Base-by-base conservation (phyloP, 2,888 invertebrate species). In the Caenorhabditis afra region DNA sequence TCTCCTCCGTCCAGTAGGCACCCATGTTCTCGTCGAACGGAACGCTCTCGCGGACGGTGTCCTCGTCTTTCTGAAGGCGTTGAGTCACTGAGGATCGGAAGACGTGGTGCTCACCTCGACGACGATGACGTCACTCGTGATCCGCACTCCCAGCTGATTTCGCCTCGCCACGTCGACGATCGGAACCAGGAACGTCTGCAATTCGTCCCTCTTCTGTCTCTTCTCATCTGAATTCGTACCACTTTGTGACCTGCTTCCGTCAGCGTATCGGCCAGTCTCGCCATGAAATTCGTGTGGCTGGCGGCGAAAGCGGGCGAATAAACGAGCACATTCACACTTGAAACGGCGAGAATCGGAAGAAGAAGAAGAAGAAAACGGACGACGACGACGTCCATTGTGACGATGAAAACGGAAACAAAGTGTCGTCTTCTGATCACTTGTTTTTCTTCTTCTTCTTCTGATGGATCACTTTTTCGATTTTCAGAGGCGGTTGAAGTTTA, bases 251-350 rank as follows among this genome's bases (percentile, higher is more conserved):
- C 79, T 11, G 70, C 77, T 18, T 64, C 64, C 3, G 71, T 71
- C 1, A 82, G 64, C 4, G 79, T 73, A 58, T 82, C 81, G 1
- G 81, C 68, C 14, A 82, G 53, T 29, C 74, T 73, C 0, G 79
- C 81, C 65, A 82, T 58, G 58, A 79, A 82, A 52, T 82, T 82
- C 18, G 68, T 70, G 68, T 82, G 81, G 53, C 79, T 79, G 39
- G 66, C 75, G 4, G 77, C 76, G 20, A 79, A 73, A 20, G 57
- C 67, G 11, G 81, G 76, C 20, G 71, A 68, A 47, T 79, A 79
- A n/a, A 79, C 73, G 35, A 82, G 73, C 35, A 82, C 55, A 58
- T 82, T 82, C 52, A 55, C 29, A 29, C 20, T 23, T 44, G 45
- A n/a, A n/a, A 50, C 14, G 22, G 44, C 47, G 12, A 58, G n/a